Conservation (phyloP, 1,140 invertebrate genomes). For the Mactra quadrangularis region DNA sequence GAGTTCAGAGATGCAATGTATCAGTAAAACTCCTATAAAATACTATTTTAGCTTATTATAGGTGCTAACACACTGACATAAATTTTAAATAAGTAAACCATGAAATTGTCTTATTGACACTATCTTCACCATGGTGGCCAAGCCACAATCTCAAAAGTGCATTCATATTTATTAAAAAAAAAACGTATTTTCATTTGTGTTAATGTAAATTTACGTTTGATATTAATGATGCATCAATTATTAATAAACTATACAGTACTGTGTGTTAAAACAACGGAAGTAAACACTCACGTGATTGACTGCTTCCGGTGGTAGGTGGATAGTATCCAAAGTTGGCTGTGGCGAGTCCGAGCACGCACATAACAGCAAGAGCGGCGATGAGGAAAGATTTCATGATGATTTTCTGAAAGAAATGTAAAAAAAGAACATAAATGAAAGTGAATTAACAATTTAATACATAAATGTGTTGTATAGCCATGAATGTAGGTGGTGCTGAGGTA, state of each 20-base stretch:
- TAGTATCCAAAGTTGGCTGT: conserved; percentile 6
- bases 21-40: too few relatives aligned
- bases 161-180: not conserved
- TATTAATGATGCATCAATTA: not conserved
- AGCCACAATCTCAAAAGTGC: not conserved
- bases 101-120: too few relatives aligned
- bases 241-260: not conserved
- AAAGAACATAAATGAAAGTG: too few relatives aligned
- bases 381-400: conserved; percentile 46
- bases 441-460: too few relatives aligned
- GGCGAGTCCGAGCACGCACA: conserved; percentile 34
- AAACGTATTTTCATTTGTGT: not conserved
- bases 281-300: not conserved
- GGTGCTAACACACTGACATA: too few relatives aligned
- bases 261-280: not conserved
- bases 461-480: too few relatives aligned
- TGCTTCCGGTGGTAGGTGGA: not conserved
- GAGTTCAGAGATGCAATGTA: too few relatives aligned
- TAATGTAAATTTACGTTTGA: not conserved
- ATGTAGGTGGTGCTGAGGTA: too few relatives aligned
- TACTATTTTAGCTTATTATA: too few relatives aligned
- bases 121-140: not conserved
- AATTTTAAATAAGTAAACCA: too few relatives aligned
- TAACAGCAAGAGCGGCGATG: conserved; percentile 33
- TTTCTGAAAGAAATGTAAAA: too few relatives aligned